Evolutionary conservation across 1,140 invertebrate species (phyloP).

Genomic region (Leptinotarsa defecta): DNA sequence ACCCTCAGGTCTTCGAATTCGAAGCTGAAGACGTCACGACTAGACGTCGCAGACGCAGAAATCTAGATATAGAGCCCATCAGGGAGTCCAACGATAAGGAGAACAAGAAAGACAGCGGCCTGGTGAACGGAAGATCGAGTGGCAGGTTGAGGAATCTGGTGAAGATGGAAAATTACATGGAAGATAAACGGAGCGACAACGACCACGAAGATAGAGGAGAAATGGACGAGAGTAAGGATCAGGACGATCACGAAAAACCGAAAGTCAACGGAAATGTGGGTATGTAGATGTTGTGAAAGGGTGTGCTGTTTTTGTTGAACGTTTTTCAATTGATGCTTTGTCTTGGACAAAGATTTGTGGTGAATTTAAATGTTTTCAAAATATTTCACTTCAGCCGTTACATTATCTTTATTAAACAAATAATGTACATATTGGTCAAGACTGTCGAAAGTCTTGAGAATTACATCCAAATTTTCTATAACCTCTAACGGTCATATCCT

Average conservation of each 20-base stretch:
- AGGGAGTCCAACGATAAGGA: conserved; percentile 43
- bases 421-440: no score
- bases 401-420: no score
- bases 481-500: no score
- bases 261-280: conserved; percentile 18
- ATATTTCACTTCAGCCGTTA: no score
- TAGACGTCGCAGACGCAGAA: not conserved
- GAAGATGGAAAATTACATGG: conserved; percentile 22
- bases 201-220: conserved; percentile 22
- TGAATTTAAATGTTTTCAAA: no score
- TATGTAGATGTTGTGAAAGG: not conserved
- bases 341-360: no score
- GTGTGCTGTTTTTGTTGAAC: not conserved
- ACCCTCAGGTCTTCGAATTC: not conserved
- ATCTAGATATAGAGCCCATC: conserved; percentile 1
- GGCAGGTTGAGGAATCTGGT: not conserved
- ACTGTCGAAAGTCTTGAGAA: no score
- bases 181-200: not conserved
- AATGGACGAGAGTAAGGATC: conserved; percentile 24
- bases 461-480: no score
- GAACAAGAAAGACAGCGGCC: conserved; percentile 39
- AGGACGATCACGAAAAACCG: conserved; percentile 29
- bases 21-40: not conserved
- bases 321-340: no score
- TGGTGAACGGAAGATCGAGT: conserved; percentile 7